A percentile compares a stretch with the other conserved stretches of the same genome.
These are phyloP conservation scores for Aphidius ervi DNA, from an alignment of 1,140 invertebrate genomes.

Conservation along the genomic window DNA sequence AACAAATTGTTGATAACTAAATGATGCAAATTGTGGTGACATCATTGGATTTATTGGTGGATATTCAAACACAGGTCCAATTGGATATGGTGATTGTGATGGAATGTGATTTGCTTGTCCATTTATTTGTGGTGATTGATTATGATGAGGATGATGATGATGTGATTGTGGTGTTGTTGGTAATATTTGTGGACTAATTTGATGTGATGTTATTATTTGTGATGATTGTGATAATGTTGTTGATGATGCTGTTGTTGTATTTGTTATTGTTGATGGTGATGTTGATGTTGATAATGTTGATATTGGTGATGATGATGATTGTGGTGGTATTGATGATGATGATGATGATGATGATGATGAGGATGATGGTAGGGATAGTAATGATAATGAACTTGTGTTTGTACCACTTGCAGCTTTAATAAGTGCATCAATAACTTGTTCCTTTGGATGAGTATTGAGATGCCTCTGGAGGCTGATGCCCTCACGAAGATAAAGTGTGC, in stretches of 20 bases:
- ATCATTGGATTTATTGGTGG: constrained; percentile 47
- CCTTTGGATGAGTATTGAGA: constrained; percentile 79
- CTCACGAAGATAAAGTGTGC: constrained; percentile 74
- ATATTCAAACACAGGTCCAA: constrained; percentile 47
- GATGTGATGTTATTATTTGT: too few species aligned
- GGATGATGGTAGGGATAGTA: constrained; percentile 21
- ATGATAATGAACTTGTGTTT: constrained; percentile 22
- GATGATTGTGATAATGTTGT: too few species aligned
- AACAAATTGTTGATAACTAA: constrained; percentile 59
- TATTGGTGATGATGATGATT: not conserved
- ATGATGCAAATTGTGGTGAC: constrained; percentile 51
- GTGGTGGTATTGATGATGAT: not conserved
- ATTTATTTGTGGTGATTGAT: constrained; percentile 7
- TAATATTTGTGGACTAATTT: not conserved
- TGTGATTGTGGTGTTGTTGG: too few species aligned
- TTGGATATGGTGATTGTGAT: constrained; percentile 39
- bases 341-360: constrained; percentile 18
- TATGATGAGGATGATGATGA: too few species aligned
- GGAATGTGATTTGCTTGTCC: constrained; percentile 30
- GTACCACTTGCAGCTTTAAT: constrained; percentile 49
- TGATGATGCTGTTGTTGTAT: too few species aligned
- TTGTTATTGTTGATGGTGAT: too few species aligned
- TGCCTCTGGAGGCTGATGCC: constrained; percentile 75
- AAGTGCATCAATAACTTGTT: constrained; percentile 79
- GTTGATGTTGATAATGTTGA: not conserved